Base-by-base conservation (phyloP, 2,113 vertebrate species). In the Equus przewalskii region DNA sequence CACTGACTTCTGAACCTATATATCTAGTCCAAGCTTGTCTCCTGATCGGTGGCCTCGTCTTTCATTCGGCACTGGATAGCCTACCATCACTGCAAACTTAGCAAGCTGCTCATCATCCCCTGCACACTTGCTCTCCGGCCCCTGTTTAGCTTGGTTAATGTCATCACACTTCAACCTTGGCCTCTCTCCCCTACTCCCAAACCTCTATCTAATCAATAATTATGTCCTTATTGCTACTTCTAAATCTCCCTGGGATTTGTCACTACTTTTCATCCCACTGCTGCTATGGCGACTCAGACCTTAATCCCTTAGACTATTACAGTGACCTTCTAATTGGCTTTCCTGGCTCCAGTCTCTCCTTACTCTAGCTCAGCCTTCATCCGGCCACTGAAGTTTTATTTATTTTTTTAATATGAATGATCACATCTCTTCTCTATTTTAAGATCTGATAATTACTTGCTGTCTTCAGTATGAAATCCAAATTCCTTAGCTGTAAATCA, bases 251-350 rank as follows among this genome's bases (percentile, higher is more conserved):
- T 78, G 51, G 80, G 64, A 85, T 82, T 78, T 93, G 54, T 93
- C 60, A 76, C 49, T 80, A 15, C 30, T 56, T 60, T 93, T 88
- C 33, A 21, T 41, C 18, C 79, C n/a, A 49, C 49, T 65, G 41
- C 60, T 94, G 41, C 76, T 85, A 8, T 97, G 84, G 69, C 46
- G 91, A 97, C 21, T 89, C 60, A 78, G 76, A 95, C 51, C 49
- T 70, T 95, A 93, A 80, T 85, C 89, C 54, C 44, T 86, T 82
- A 75, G 64, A 56, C 87, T 54, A 54, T 54, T 33, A 76, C 8
- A 18, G 14, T 44, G 51, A n/a, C 44, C 79, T 92, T 91, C 87
- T 76, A 69, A 75, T 64, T 91, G 85, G 62, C 44, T 73, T 89
- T 91, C 62, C 41, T 69, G 62, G 46, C 64, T 85, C 11, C 4